A percentile compares a stretch with the other conserved stretches of the same genome.
Conservation (phyloP, 2,113 vertebrate species). For the Mionectes macconnelli region DNA sequence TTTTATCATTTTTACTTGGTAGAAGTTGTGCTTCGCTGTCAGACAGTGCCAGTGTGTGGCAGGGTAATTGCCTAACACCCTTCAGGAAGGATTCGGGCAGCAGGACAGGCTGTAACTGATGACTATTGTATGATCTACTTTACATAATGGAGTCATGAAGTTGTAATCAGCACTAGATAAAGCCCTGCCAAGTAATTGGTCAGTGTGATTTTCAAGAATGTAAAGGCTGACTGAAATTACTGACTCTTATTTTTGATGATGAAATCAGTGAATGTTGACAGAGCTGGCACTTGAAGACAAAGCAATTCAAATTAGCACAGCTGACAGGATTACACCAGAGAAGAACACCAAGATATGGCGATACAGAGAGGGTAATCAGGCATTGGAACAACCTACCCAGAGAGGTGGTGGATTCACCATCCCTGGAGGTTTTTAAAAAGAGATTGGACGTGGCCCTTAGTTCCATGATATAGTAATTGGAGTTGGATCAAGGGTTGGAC, state of each 20-base stretch:
- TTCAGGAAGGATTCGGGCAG: not conserved
- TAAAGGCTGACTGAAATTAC: not conserved
- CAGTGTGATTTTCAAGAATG: not conserved
- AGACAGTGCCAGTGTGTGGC: not conserved
- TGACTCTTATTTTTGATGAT: not conserved
- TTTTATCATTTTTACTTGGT: not conserved
- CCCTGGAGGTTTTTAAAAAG: too few relatives aligned
- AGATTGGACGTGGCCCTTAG: too few relatives aligned
- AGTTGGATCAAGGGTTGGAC: too few relatives aligned
- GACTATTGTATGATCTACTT: not conserved
- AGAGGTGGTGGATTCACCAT: too few relatives aligned
- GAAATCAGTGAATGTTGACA: not conserved
- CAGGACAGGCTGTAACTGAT: not conserved
- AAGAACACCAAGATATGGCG: not conserved
- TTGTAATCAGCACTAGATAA: not conserved
- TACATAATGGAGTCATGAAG: not conserved
- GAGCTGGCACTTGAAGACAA: not conserved
- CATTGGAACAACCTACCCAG: too few relatives aligned
- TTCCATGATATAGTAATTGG: too few relatives aligned
- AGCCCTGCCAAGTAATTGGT: not conserved
- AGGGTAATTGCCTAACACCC: not conserved
- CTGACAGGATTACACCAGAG: not conserved
- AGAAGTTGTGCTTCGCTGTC: not conserved
- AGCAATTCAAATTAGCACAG: not conserved
- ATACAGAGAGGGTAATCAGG: too few relatives aligned